Conservation (phyloP, 64 coral and sea anemone genomes). For the Actinia tenebrosa region DNA sequence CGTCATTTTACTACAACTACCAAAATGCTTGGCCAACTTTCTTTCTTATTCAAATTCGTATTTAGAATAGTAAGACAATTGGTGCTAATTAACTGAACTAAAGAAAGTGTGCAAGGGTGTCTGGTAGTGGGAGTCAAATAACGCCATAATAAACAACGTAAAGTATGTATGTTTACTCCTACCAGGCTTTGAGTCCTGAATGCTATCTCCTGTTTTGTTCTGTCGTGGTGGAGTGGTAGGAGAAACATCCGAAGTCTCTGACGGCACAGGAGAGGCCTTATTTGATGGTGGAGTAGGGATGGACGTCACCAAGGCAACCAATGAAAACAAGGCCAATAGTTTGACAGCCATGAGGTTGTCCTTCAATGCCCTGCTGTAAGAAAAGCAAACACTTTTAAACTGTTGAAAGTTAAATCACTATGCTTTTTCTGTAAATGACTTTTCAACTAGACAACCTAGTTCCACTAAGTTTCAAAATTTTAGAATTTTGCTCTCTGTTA, state of each 20-base stretch:
- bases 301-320: not conserved
- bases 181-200: not conserved
- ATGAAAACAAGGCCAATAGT: not conserved
- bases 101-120: too few species aligned
- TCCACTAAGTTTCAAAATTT: too few species aligned
- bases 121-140: too few species aligned
- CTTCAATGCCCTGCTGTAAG: not conserved
- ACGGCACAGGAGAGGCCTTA: not conserved
- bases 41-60: too few species aligned
- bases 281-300: not conserved
- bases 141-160: too few species aligned
- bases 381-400: not conserved
- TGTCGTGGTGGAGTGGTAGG: not conserved
- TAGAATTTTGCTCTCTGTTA: too few species aligned
- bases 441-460: too few species aligned
- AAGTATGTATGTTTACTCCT: not conserved
- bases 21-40: too few species aligned
- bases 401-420: not conserved
- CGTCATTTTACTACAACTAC: too few species aligned
- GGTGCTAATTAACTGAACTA: too few species aligned
- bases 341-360: conserved; percentile 5
- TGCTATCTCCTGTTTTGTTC: not conserved
- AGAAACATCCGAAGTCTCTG: not conserved
- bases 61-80: too few species aligned
- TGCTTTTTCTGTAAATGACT: not conserved